Percentiles rank a stretch among this genome's conserved stretches.
Conservation (phyloP, 1,140 invertebrate genomes). For the Argopecten irradians region DNA sequence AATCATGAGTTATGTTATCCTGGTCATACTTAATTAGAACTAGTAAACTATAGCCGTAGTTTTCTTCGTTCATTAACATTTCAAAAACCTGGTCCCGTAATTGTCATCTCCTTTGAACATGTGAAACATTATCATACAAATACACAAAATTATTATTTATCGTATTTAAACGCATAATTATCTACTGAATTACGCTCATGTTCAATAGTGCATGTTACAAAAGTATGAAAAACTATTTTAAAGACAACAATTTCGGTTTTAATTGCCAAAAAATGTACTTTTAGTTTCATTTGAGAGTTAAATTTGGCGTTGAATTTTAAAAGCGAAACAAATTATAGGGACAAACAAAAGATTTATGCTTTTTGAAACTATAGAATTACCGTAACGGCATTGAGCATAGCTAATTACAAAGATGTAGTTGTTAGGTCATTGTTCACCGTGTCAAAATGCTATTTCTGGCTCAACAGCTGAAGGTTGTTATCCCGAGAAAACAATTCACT, state of each 20-base stretch:
- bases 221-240: background rate
- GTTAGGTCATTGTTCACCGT: background rate
- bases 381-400: background rate
- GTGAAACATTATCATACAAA: background rate
- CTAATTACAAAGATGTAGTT: background rate
- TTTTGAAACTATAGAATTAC: background rate
- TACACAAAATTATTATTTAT: background rate
- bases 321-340: background rate
- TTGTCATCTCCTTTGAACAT: background rate
- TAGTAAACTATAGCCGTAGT: background rate
- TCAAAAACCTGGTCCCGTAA: background rate
- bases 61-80: background rate
- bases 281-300: background rate
- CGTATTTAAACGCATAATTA: background rate
- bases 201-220: background rate
- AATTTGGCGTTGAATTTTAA: conserved; percentile 1
- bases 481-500: background rate
- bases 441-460: background rate
- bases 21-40: background rate
- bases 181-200: background rate
- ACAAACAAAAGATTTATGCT: background rate
- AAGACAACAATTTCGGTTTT: background rate
- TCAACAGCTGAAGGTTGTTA: background rate
- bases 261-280: background rate
- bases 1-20: background rate